Evolutionary conservation across 2,888 invertebrate genomes (phyloP).

Genomic region (Aspidiotus destructor): DNA sequence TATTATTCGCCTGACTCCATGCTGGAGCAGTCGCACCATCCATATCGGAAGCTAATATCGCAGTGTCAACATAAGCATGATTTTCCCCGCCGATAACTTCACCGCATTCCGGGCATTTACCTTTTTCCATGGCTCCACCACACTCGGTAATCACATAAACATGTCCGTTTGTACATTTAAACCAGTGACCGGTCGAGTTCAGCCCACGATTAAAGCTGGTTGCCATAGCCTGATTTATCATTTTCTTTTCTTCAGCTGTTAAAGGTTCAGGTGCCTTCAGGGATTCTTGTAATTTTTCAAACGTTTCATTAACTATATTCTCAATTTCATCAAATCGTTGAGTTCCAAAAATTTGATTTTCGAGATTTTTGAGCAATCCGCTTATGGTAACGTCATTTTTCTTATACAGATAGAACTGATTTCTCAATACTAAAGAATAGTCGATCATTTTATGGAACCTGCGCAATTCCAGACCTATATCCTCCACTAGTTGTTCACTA

Average conservation of each 20-base stretch:
- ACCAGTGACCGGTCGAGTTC: constrained; percentile 54
- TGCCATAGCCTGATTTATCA: constrained; percentile 42
- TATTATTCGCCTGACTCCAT: constrained; percentile 42
- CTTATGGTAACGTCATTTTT: constrained; percentile 4
- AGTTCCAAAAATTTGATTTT: no score
- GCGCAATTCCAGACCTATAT: constrained; percentile 14
- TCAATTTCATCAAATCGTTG: constrained; percentile 36
- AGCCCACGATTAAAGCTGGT: constrained; percentile 40
- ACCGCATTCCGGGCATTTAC: constrained; percentile 51
- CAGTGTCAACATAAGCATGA: constrained; percentile 46
- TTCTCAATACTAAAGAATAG: not conserved
- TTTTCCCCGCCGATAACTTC: constrained; percentile 47
- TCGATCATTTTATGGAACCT: constrained; percentile 20
- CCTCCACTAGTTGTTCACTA: not conserved
- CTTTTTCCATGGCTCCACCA: constrained; percentile 52
- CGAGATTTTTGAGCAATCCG: constrained; percentile 24
- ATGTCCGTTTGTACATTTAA: constrained; percentile 61
- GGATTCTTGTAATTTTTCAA: constrained; percentile 35
- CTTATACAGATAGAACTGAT: not conserved
- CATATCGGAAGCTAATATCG: constrained; percentile 48
- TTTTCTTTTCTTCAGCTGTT: constrained; percentile 44
- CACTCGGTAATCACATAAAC: constrained; percentile 57
- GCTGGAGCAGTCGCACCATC: constrained; percentile 48
- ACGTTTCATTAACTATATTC: constrained; percentile 34
- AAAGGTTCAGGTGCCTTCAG: constrained; percentile 39